phyloP scores from a whole-genome alignment of 2,797 vertebrate genomes.

The Argyrosomus regius region DNA sequence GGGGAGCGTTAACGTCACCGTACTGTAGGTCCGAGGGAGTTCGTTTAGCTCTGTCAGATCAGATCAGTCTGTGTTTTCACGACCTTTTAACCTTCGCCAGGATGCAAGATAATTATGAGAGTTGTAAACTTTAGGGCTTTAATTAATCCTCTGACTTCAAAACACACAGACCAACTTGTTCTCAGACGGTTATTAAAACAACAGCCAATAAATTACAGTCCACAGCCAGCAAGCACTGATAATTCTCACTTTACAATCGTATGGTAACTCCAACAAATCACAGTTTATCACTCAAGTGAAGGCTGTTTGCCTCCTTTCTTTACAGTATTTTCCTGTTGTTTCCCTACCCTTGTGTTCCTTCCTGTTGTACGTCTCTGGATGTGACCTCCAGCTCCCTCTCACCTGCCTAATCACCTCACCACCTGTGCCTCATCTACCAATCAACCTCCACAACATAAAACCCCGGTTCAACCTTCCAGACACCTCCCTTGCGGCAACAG shows the following conservation, averaged over 20 bases:
- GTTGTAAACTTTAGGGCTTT: slow-evolving; percentile 13
- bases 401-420: too few species aligned
- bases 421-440: too few species aligned
- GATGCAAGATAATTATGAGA: background rate
- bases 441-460: too few species aligned
- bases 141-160: slow-evolving; percentile 20
- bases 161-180: background rate
- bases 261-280: background rate
- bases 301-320: too few species aligned
- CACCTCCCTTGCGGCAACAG: too few species aligned
- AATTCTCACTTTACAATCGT: background rate
- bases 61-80: slow-evolving; percentile 32
- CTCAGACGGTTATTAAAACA: background rate
- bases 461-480: too few species aligned
- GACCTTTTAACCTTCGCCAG: slow-evolving; percentile 30
- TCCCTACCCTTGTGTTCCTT: too few species aligned
- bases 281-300: background rate
- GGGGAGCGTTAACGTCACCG: slow-evolving; percentile 19
- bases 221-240: background rate
- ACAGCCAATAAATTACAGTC: background rate
- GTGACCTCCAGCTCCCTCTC: too few species aligned
- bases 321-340: too few species aligned
- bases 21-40: slow-evolving; percentile 10
- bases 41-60: slow-evolving; percentile 13
- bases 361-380: too few species aligned